Base-by-base conservation (phyloP, 2,888 invertebrate genomes). In the Bursaphelenchus okinawaensis region DNA sequence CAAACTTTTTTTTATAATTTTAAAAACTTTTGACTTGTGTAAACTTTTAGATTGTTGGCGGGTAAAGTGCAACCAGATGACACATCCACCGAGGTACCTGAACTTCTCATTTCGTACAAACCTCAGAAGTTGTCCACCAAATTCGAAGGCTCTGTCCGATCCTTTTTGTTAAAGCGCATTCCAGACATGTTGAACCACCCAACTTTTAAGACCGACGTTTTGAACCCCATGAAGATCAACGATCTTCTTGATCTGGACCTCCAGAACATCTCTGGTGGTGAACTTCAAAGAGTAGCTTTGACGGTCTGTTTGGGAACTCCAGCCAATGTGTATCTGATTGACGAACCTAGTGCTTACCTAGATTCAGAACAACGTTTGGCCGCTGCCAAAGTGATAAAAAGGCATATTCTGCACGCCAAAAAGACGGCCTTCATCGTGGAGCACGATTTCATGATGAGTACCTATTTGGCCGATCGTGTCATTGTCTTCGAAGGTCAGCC, bases 401-500 rank as follows among this genome's bases (percentile, higher is more conserved):
- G 87, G 80, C 98, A 95, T 84, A 95, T 98, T 83, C 87, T 99
- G 52, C 98, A 98, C 82, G 94, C 98, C 0, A 99, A 99, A 87
- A 93, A 96, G 84, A 98, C 98, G 7, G 98, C 96, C 12, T 99
- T 98, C 84, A 91, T 98, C 19, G 98, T 98, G 0, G 98, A 98
- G 88, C 98, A 98, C 89, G 96, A 98, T 87, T 98, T 99, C 84
- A 99, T 99, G 74, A 99, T 98, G 98, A 96, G 96, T 19, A 99
- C 98, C 0, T 99, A 99, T 84, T 87, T 98, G 70, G 79, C 87
- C 94, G 98, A 99, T 84, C 88, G 96, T 52, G 98, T 98, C 3
- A 94, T 98, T 74, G 96, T 99, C 57, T 95, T 98, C 84, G 96
- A 96, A 83, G 98, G 98, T 56, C 86, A 86, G 52, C 96, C 98